These are phyloP conservation scores for Odontophorus gujanensis DNA, from an alignment of 2,113 vertebrate species.

Conservation along the genomic window DNA sequence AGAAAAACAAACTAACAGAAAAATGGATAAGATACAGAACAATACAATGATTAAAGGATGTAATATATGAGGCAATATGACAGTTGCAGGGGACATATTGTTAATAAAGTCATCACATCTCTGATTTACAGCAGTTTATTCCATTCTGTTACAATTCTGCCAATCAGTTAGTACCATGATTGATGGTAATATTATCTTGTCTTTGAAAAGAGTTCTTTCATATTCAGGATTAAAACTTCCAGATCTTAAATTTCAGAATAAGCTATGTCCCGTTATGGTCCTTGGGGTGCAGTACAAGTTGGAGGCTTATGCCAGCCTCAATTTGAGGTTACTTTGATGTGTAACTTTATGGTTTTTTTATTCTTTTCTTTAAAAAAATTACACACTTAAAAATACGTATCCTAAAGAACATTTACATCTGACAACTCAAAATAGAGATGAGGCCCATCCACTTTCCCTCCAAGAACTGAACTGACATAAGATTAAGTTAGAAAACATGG, in stretches of 20 bases:
- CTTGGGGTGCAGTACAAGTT: not conserved
- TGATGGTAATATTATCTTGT: not conserved
- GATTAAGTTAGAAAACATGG: not conserved
- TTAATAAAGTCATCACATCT: not conserved
- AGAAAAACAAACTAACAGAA: not conserved
- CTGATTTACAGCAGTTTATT: not conserved
- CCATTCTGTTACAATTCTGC: not conserved
- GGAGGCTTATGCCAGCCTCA: not conserved
- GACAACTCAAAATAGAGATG: not conserved
- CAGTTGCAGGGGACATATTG: not conserved
- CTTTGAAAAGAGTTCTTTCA: not conserved
- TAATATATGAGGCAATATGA: not conserved
- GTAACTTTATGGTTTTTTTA: not conserved
- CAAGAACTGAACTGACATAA: not conserved
- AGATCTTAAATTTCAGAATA: not conserved
- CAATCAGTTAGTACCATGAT: not conserved
- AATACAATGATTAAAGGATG: not conserved
- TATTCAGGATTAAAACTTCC: not conserved
- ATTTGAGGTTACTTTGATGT: not conserved
- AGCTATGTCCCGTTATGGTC: not conserved
- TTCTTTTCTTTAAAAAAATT: not conserved
- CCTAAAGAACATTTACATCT: not conserved
- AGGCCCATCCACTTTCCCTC: not conserved
- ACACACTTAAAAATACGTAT: not conserved
- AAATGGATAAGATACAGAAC: not conserved